Evolutionary conservation across 1,140 invertebrate genomes (phyloP).

Genomic region (Halictus rubicundus): DNA sequence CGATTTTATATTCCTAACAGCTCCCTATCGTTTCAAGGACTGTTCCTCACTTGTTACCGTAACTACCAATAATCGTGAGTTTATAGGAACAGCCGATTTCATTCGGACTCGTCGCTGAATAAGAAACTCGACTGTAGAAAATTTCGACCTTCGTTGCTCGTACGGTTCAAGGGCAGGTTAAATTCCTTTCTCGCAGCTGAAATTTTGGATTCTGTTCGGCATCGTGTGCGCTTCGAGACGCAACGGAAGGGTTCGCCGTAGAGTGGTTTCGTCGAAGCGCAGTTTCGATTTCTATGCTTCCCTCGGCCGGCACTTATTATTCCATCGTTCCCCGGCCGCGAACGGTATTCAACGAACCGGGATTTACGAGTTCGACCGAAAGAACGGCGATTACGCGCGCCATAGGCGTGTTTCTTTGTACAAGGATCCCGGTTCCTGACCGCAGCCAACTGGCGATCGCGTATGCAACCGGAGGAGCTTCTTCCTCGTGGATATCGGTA

Average conservation of each 20-base stretch:
- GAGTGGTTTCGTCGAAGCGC: constrained; percentile 55
- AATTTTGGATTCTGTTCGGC: too few relatives aligned
- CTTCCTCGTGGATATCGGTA: neutral
- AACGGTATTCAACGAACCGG: constrained; percentile 63
- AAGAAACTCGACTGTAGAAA: too few relatives aligned
- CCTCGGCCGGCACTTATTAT: constrained; percentile 62
- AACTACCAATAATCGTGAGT: too few relatives aligned
- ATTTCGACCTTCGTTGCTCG: too few relatives aligned
- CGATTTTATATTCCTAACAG: too few relatives aligned
- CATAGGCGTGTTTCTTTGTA: constrained; percentile 62
- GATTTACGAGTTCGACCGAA: constrained; percentile 69
- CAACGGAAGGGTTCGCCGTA: constrained; percentile 21
- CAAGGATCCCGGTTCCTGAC: neutral
- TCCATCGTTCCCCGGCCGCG: constrained; percentile 53
- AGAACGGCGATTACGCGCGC: constrained; percentile 65
- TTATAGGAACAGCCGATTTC: too few relatives aligned
- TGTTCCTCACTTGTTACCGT: too few relatives aligned
- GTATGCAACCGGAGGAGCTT: constrained; percentile 1
- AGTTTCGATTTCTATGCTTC: constrained; percentile 68
- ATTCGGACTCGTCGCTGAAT: too few relatives aligned
- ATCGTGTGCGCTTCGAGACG: neutral
- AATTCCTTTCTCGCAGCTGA: too few relatives aligned
- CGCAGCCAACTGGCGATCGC: neutral
- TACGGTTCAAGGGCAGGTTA: too few relatives aligned
- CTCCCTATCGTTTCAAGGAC: too few relatives aligned